Evolutionary conservation across 1,140 invertebrate genomes (phyloP), one percentile per base, ranked within the genome.

Genomic region (Drosophila lowei): DNA sequence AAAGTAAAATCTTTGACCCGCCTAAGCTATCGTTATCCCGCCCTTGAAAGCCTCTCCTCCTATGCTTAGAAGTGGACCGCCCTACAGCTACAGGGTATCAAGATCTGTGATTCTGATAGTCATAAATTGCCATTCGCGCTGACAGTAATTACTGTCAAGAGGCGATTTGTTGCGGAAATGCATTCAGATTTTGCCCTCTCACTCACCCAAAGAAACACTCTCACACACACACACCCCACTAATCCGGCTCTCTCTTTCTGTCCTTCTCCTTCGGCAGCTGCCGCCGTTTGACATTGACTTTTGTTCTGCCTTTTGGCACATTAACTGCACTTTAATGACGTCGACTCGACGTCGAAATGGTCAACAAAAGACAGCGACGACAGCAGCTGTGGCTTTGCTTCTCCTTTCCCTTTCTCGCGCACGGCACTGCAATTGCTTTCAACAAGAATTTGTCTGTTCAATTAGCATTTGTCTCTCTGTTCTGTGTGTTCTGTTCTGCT

Each of bases 291-390:
- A 61, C 80, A 85, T 85, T 85, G 80, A 85, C 77, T 79, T 84
- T 79, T 79, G 76, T 85, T 72, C 61, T 63, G 80, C 75, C 77
- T 77, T 84, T 85, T 85, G 80, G 65, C 68, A 63, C 46, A 73
- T 72, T 84, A 77, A 73, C 62, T 70, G 72, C 77, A 77, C 49
- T 85, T 77, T 85, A 77, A 85, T 78, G 81, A 85, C 79, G 70
- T 63, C 43, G 60, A 57, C 50, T 65, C 43, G 57, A 57, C 50
- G 30, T 9, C 34, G 34, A 38, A 42, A 38, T 30, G 53, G 42
- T 9, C 57, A 64, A 66, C 60, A 59, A 63, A 70, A 47, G 28
- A 23, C 16, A 42, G 6, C 72, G 61, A 65, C 53, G 42, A 73
- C 70, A 64, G 54, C 41, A 46, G 23, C 23, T n/a, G 30, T 13